A percentile compares a stretch with the other conserved stretches of the same genome.
phyloP scores from a whole-genome alignment of 2,888 invertebrate species.

The Himalopsyche kuldschensis region DNA sequence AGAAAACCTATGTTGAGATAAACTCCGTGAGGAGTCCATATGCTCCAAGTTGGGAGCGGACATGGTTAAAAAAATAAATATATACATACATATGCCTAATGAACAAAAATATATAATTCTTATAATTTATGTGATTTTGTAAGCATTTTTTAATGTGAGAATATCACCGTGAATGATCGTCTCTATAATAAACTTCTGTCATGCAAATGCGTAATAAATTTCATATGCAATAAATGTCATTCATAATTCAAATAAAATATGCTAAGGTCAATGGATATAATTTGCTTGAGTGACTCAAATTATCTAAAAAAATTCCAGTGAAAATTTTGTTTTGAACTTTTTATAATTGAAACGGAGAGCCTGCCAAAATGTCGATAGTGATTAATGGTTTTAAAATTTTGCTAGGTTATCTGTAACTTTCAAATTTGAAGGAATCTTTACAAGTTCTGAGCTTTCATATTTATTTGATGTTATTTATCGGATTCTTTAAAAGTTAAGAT shows the following conservation, averaged over 20 bases:
- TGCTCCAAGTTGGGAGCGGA: no score
- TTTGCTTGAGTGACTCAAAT: neutral
- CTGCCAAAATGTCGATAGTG: neutral
- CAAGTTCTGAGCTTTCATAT: neutral
- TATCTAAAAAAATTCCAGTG: neutral
- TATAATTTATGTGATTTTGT: no score
- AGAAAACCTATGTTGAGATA: no score
- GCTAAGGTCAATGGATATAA: neutral
- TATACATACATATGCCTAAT: no score
- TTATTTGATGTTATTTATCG: neutral
- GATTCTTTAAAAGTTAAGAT: neutral
- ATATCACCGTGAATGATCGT: no score
- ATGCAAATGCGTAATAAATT: no score
- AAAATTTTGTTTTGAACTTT: neutral
- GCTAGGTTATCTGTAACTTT: neutral
- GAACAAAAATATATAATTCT: no score
- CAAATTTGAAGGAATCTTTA: neutral
- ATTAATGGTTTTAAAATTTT: neutral
- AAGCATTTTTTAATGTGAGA: no score
- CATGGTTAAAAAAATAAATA: no score
- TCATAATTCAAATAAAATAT: neutral
- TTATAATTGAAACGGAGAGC: neutral
- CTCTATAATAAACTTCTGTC: no score
- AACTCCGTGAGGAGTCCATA: no score
- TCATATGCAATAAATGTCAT: no score